Percentiles rank a stretch among this genome's conserved stretches.
phyloP scores from a whole-genome alignment of 2,113 vertebrate genomes.

The Vicugna pacos region DNA sequence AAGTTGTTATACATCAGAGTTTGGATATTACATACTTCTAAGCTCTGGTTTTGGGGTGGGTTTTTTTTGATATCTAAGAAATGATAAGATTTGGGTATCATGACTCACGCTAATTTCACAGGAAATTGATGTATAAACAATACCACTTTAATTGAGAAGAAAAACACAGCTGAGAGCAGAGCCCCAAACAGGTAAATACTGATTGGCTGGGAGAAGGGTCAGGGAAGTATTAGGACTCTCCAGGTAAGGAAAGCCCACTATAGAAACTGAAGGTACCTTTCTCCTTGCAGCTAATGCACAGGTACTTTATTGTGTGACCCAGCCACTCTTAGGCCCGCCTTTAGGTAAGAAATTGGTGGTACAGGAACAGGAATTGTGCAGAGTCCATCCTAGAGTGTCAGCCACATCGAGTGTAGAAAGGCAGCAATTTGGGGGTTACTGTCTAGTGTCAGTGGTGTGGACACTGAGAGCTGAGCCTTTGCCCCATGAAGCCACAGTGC shows the following conservation, averaged over 20 bases:
- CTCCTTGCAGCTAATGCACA: neutral
- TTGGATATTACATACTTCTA: neutral
- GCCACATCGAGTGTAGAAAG: neutral
- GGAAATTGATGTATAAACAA: neutral
- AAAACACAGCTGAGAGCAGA: neutral
- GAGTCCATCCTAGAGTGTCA: neutral
- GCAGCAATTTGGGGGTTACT: fast-evolving
- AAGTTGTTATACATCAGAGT: neutral
- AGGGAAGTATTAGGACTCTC: neutral
- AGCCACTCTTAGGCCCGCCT: fast-evolving
- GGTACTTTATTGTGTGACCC: neutral
- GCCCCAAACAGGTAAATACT: neutral
- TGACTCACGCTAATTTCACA: neutral
- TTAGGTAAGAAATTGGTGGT: neutral
- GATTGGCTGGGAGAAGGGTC: neutral
- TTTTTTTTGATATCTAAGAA: neutral
- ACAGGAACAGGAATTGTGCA: no score
- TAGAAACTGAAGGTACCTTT: neutral
- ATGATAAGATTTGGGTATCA: neutral
- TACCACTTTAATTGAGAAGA: neutral
- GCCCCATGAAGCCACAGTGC: neutral
- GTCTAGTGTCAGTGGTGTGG: neutral
- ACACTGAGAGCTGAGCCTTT: neutral
- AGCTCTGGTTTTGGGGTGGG: neutral
- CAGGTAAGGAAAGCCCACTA: neutral